Conservation (phyloP, 2,113 vertebrate species). For the Arvicanthis niloticus region DNA sequence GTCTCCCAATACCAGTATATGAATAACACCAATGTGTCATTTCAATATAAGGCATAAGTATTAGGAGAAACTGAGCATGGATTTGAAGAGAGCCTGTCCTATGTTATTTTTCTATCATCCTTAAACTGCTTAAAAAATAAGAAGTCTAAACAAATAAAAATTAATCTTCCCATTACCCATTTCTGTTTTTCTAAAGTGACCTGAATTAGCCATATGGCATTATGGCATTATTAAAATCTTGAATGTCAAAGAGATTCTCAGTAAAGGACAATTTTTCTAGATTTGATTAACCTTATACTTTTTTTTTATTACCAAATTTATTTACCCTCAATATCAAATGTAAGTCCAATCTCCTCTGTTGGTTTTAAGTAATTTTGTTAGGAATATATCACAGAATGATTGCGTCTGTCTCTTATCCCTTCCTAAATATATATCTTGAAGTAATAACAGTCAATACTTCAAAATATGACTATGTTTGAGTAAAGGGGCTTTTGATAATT, state of each 20-base stretch:
- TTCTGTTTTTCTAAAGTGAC: not conserved
- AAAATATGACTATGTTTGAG: not conserved
- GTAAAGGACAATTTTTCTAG: not conserved
- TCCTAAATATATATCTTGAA: not conserved
- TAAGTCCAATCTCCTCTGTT: slow-evolving; percentile 29
- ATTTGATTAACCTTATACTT: slow-evolving; percentile 32
- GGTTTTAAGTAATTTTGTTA: slow-evolving; percentile 48
- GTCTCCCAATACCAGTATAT: not conserved
- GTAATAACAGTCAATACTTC: not conserved
- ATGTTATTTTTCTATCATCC: not conserved
- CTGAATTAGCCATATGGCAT: not conserved
- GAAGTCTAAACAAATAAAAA: not conserved
- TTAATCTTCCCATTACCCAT: not conserved
- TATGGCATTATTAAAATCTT: not conserved
- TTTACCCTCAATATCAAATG: slow-evolving; percentile 25
- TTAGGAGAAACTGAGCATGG: not conserved
- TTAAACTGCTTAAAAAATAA: slow-evolving; percentile 11
- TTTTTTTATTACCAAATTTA: slow-evolving; percentile 31
- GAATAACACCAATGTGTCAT: not conserved
- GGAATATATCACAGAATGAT: not conserved
- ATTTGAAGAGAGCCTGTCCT: not conserved
- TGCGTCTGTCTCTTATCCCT: not conserved
- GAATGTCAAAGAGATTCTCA: slow-evolving; percentile 29
- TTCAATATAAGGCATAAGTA: not conserved
- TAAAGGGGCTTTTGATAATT: not conserved